Percentiles rank a stretch among this genome's conserved stretches.
These are phyloP conservation scores for Dioctria linearis DNA, from an alignment of 2,888 invertebrate genomes.

Conservation along the genomic window DNA sequence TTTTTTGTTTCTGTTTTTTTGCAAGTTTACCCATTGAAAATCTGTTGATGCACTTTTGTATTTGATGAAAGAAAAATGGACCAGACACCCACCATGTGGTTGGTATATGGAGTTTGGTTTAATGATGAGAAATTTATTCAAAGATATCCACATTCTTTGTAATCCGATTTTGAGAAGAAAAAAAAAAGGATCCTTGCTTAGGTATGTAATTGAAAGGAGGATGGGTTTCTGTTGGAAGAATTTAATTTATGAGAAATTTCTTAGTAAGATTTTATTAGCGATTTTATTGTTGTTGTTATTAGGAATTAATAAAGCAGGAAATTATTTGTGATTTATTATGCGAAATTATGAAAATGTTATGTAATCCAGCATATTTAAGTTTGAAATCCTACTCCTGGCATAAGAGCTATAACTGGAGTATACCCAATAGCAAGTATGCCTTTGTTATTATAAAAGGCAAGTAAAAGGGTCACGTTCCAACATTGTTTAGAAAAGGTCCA, in stretches of 20 bases:
- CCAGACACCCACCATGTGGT: neutral
- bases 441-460: too few species aligned
- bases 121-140: slow-evolving; percentile 2
- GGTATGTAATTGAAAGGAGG: neutral
- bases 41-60: neutral
- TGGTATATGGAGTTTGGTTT: neutral
- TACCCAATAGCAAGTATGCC: too few species aligned
- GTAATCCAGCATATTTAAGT: too few species aligned
- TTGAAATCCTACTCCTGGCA: too few species aligned
- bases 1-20: too few species aligned
- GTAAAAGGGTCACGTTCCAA: too few species aligned
- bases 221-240: neutral
- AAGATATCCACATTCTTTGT: slow-evolving; percentile 1
- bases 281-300: neutral
- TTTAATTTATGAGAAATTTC: slow-evolving; percentile 4
- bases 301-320: too few species aligned
- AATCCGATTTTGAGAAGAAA: neutral
- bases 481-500: too few species aligned
- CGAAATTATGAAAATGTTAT: too few species aligned
- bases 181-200: neutral
- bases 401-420: too few species aligned
- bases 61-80: neutral
- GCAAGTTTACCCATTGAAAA: neutral
- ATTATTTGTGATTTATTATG: too few species aligned
- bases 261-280: neutral